Percentiles rank a stretch among this genome's conserved stretches.
phyloP scores from a whole-genome alignment of 2,113 vertebrate genomes.

The Amia ocellicauda region DNA sequence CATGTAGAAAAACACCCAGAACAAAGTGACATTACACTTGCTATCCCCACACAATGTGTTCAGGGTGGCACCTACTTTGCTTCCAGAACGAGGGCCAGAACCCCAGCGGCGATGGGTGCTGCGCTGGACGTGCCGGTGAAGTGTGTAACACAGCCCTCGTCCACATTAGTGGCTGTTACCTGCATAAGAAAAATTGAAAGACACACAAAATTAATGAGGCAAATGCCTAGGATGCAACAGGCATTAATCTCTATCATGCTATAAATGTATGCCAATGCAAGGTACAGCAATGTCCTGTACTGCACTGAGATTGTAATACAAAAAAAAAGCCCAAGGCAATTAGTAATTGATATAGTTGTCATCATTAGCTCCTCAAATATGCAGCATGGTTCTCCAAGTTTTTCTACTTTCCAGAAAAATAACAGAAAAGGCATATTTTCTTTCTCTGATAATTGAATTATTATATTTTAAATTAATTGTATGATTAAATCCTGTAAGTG shows the following conservation, averaged over 20 bases:
- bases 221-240: slow-evolving; percentile 66
- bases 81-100: slow-evolving; percentile 57
- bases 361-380: slow-evolving; percentile 66
- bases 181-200: slow-evolving; percentile 74
- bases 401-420: no score
- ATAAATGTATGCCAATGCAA: slow-evolving; percentile 58
- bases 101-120: slow-evolving; percentile 35
- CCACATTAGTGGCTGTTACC: slow-evolving; percentile 72
- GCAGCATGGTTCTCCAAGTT: neutral
- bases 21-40: no score
- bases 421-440: no score
- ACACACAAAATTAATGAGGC: slow-evolving; percentile 73
- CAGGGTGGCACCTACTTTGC: slow-evolving; percentile 47
- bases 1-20: no score
- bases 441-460: no score
- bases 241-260: slow-evolving; percentile 73
- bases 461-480: no score
- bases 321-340: slow-evolving; percentile 70
- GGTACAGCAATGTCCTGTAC: slow-evolving; percentile 46
- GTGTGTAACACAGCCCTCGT: slow-evolving; percentile 55
- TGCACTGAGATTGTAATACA: slow-evolving; percentile 15
- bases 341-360: slow-evolving; percentile 74
- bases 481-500: no score
- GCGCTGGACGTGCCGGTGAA: slow-evolving; percentile 61
- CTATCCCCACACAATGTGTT: neutral